These are phyloP conservation scores for Prosopocoilus inquinatus DNA, from an alignment of 2,888 invertebrate genomes.

Conservation along the genomic window DNA sequence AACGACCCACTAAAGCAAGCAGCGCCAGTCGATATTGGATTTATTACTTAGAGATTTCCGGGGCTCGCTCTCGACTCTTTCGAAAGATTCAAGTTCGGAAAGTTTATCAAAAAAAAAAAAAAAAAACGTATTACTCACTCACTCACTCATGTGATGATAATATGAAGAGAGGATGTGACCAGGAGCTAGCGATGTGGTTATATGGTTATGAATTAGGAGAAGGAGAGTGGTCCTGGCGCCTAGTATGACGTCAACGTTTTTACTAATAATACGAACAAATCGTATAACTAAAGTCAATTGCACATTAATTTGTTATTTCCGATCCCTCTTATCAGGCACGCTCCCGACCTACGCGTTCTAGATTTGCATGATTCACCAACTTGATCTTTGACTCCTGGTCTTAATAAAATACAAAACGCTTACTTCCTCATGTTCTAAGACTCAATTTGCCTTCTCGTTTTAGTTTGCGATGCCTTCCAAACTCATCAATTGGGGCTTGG, in stretches of 20 bases:
- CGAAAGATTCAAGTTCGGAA: not conserved
- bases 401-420: slow-evolving; percentile 18
- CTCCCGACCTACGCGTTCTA: slow-evolving; percentile 26
- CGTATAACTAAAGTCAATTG: slow-evolving; percentile 35
- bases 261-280: slow-evolving; percentile 34
- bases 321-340: slow-evolving; percentile 28
- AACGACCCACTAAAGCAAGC: slow-evolving; percentile 1
- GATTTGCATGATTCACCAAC: slow-evolving; percentile 25
- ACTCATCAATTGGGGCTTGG: no score
- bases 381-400: slow-evolving; percentile 18
- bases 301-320: slow-evolving; percentile 38
- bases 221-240: slow-evolving; percentile 29
- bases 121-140: not conserved
- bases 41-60: slow-evolving; percentile 2
- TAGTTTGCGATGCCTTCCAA: no score
- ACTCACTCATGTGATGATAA: not conserved
- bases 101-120: not conserved
- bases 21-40: slow-evolving; percentile 2
- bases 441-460: no score
- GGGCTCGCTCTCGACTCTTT: not conserved
- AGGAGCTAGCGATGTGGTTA: not conserved
- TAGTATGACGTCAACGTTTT: slow-evolving; percentile 32
- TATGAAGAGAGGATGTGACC: no score
- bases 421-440: slow-evolving; percentile 9
- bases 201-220: not conserved